phyloP scores from a whole-genome alignment of 2,113 vertebrate genomes.

The Corythoichthys haematopterus region DNA sequence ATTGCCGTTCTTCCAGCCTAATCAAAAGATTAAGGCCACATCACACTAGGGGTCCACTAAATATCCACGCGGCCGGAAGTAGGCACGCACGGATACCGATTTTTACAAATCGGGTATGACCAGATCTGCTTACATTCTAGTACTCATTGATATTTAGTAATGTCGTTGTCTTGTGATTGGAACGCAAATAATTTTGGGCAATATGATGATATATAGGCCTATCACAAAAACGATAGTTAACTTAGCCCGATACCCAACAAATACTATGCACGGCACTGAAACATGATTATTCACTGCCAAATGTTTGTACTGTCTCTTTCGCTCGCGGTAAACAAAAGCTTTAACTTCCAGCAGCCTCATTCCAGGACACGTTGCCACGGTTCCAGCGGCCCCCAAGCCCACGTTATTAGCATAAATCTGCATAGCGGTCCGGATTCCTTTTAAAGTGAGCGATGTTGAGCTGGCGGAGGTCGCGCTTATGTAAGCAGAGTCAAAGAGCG shows the following conservation, averaged over 20 bases:
- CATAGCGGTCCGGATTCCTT: conserved; percentile 40
- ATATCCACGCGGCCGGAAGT: neutral
- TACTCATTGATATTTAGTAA: neutral
- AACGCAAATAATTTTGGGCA: too few species aligned
- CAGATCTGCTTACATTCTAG: neutral
- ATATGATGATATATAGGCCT: too few species aligned
- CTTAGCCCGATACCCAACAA: too few species aligned
- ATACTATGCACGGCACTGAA: too few species aligned
- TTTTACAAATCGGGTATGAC: neutral
- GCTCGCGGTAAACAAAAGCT: neutral
- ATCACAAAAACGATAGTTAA: too few species aligned
- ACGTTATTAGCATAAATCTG: conserved; percentile 62
- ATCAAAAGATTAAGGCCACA: conserved; percentile 63
- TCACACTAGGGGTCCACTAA: conserved; percentile 3
- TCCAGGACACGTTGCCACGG: conserved; percentile 57
- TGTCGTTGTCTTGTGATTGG: too few species aligned
- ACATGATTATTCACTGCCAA: too few species aligned
- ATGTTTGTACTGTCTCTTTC: too few species aligned
- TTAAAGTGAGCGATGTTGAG: conserved; percentile 57
- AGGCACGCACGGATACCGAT: too few species aligned
- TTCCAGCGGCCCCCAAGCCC: conserved; percentile 43
- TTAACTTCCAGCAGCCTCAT: conserved; percentile 48
- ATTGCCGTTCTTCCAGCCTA: conserved; percentile 55
- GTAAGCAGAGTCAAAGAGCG: conserved; percentile 51
- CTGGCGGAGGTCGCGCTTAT: conserved; percentile 62